A percentile compares a stretch with the other conserved stretches of the same genome.
Evolutionary conservation across 2,113 vertebrate genomes (phyloP).

Genomic region (Sclerurus mexicanus): DNA sequence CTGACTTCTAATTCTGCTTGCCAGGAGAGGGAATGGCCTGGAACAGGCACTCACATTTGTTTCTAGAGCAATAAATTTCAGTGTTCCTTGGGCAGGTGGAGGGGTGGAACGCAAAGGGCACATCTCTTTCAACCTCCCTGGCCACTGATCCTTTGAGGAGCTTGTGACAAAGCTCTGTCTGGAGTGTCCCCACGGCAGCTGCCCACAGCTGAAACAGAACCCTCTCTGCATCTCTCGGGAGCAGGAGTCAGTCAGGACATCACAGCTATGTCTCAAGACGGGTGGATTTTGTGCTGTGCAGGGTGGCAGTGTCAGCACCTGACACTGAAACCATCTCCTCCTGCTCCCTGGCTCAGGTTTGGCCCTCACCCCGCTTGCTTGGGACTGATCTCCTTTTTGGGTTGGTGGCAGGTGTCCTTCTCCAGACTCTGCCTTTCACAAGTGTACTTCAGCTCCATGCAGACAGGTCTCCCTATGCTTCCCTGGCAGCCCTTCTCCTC

Average conservation of each 20-base stretch:
- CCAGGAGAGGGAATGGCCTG: neutral
- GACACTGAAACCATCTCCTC: neutral
- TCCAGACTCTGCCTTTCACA: neutral
- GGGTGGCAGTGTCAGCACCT: neutral
- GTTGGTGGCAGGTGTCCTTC: neutral
- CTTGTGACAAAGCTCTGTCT: neutral
- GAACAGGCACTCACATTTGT: neutral
- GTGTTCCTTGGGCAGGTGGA: neutral
- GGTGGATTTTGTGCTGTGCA: neutral
- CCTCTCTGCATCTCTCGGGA: neutral
- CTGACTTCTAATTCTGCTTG: neutral
- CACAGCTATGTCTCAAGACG: rapidly evolving
- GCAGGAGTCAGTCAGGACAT: neutral
- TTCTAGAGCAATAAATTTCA: neutral
- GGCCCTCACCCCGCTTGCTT: rapidly evolving
- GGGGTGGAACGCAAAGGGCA: neutral
- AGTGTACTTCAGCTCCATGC: neutral
- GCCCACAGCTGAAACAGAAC: neutral
- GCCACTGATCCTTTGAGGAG: neutral
- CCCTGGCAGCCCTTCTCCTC: neutral
- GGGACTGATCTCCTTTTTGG: neutral
- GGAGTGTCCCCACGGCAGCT: neutral
- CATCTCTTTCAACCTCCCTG: neutral
- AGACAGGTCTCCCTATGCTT: neutral
- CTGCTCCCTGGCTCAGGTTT: neutral